Percentiles rank a stretch among this genome's conserved stretches.
Evolutionary conservation across 2,888 invertebrate species (phyloP).

Genomic region (Agapostemon virescens): DNA sequence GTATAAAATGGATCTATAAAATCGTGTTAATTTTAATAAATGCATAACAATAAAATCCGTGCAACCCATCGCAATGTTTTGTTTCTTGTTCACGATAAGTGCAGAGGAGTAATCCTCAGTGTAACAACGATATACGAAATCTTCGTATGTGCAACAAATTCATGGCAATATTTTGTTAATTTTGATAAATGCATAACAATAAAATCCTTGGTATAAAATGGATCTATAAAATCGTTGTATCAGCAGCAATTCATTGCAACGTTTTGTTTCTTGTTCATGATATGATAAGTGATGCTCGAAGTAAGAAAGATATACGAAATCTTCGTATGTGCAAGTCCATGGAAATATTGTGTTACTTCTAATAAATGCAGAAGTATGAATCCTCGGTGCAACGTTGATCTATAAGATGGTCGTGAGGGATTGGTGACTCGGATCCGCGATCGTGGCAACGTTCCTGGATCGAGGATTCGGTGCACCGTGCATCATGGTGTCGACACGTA

Average conservation of each 20-base stretch:
- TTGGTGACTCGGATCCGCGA: not conserved
- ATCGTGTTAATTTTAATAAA: not conserved
- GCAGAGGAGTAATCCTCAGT: no score
- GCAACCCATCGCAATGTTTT: no score
- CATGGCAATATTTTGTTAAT: not conserved
- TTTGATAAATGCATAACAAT: not conserved
- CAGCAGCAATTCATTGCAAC: no score
- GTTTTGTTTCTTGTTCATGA: no score
- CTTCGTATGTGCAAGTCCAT: not conserved
- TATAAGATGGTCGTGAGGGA: not conserved
- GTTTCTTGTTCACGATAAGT: no score
- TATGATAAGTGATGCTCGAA: no score
- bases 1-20: not conserved
- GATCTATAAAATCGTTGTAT: no score
- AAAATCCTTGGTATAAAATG: not conserved
- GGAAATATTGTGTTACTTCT: not conserved
- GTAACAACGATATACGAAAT: no score
- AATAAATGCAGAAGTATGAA: not conserved
- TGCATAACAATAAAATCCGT: no score
- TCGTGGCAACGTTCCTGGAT: not conserved
- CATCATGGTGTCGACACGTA: conserved; percentile 43
- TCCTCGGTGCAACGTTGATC: not conserved
- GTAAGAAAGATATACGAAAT: no score
- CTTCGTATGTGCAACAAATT: no score
- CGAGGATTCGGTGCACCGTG: conserved; percentile 47